Evolutionary conservation across 2,888 invertebrate species (phyloP), one percentile per base, ranked within the genome.

Genomic region (Steinernema carpocapsae): DNA sequence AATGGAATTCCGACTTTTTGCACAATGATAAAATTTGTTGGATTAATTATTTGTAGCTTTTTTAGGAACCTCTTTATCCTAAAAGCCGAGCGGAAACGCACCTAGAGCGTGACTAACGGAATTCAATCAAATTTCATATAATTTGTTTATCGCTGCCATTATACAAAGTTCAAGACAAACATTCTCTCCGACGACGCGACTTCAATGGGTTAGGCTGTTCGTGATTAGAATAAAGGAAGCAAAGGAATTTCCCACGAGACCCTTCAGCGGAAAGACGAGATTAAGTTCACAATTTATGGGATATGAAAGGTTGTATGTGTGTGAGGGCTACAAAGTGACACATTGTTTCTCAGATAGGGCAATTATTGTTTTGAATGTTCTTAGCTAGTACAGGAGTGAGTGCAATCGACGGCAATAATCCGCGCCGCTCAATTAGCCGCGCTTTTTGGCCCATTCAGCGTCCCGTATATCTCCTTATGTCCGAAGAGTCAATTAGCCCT

Each of bases 401-500:
- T n/a, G n/a, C n/a, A n/a, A n/a, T 14, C 24, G 64, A 29, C 64
- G 64, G 32, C 24, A 2, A 32, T 64, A 64, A 32, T 64, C 26
- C 64, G 29, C 24, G 37, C 37, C 10, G 37, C 37, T 37, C 64
- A 64, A 64, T 64, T 64, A 64, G 32, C 64, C 64, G 64, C 64
- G 64, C 64, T 64, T 64, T 64, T 64, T 26, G 29, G 29, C 64
- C 29, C 48, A 19, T 17, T 19, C 48, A 48, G n/a, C 43, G 14
- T 14, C 22, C 17, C 64, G 32, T 29, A 64, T 29, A 64, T 64
- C 64, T 64, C 64, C 64, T 64, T 64, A 64, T 64, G 64, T 32
- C 64, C 64, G 64, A 26, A 64, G 64, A 64, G 64, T 64, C 64
- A 64, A 64, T 64, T 64, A 64, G 64, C 64, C 64, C 32, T 64